Evolutionary conservation across 2,797 vertebrate species (phyloP), one percentile per base, ranked within the genome.

Genomic region (Scleropages formosus): DNA sequence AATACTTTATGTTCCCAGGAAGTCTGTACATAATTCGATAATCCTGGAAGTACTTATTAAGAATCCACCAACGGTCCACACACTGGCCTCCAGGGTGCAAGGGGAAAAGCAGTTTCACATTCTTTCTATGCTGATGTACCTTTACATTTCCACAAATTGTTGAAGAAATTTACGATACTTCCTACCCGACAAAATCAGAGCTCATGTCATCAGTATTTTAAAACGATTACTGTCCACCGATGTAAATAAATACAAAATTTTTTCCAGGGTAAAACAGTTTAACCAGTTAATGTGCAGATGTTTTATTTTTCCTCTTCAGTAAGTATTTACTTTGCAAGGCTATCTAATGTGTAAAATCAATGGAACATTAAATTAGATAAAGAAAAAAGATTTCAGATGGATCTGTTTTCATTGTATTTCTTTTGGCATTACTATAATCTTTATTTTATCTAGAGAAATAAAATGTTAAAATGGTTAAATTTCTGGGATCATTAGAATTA

Each of bases 1-100:
- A 92, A 93, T 87, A 89, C 87, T 79, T 81, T 80, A 81, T 82
- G 78, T 87, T 85, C 86, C 87, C 82, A 84, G 87, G 92, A 93
- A 91, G 89, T 88, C 90, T 87, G 90, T 86, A 85, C 84, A 94
- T 95, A 95, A 97, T 92, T 95, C 90, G 95, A 95, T 95, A 94
- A 95, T 93, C 92, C 92, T 93, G 93, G 93, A 96, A 95, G 93
- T 93, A 91, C 93, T 92, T 89, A 92, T 90, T 89, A 90, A 80
- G 85, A 82, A 85, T 82, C 80, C 77, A 66, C 75, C 78, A 39
- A 31, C 27, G 71, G 68, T 78, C 59, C 47, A 20, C 79, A 84
- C 80, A 78, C 78, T 49, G 71, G 81, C 85, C 87, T 86, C 15
- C 74, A 2, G 75, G 82, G 87, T 79, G 26, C 77, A 27, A 2